phyloP scores from a whole-genome alignment of 2,113 vertebrate species.

The Micromys minutus region DNA sequence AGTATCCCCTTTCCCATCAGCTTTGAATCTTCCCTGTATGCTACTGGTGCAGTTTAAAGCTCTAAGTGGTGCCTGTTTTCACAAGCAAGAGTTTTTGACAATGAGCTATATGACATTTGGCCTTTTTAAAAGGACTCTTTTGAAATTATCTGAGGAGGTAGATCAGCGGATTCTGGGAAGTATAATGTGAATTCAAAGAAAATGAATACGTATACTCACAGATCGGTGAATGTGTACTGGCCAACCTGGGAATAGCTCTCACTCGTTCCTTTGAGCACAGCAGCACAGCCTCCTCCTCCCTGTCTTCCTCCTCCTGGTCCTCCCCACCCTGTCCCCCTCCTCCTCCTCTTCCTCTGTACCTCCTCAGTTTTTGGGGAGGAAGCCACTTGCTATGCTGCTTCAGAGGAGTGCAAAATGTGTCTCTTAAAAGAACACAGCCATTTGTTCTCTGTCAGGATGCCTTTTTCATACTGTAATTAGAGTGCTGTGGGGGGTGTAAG shows the following conservation, averaged over 20 bases:
- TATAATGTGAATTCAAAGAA: slow-evolving; percentile 58
- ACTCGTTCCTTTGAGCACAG: slow-evolving; percentile 60
- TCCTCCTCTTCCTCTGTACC: slow-evolving; percentile 61
- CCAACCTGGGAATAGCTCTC: slow-evolving; percentile 73
- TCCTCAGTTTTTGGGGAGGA: slow-evolving; percentile 53
- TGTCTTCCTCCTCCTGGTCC: too few species aligned
- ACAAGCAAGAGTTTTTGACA: slow-evolving; percentile 67
- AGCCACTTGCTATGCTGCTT: slow-evolving; percentile 68
- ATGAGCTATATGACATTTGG: slow-evolving; percentile 74
- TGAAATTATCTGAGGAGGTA: slow-evolving; percentile 76
- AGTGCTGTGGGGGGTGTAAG: background rate
- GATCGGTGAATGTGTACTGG: slow-evolving; percentile 72
- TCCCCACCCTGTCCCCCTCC: slow-evolving; percentile 28
- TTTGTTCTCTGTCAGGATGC: slow-evolving; percentile 73
- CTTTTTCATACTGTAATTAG: slow-evolving; percentile 67
- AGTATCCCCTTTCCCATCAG: slow-evolving; percentile 29
- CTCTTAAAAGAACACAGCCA: slow-evolving; percentile 69
- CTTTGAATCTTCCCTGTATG: background rate
- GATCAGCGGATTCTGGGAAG: slow-evolving; percentile 80
- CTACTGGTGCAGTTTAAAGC: slow-evolving; percentile 14
- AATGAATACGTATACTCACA: slow-evolving; percentile 63
- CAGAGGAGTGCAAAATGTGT: slow-evolving; percentile 54
- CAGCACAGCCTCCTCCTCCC: slow-evolving; percentile 72
- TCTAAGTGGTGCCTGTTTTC: slow-evolving; percentile 72
- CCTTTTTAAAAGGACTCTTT: slow-evolving; percentile 78